phyloP scores from a whole-genome alignment of 2,113 vertebrate species.

The Psittacula cyanocephala region DNA sequence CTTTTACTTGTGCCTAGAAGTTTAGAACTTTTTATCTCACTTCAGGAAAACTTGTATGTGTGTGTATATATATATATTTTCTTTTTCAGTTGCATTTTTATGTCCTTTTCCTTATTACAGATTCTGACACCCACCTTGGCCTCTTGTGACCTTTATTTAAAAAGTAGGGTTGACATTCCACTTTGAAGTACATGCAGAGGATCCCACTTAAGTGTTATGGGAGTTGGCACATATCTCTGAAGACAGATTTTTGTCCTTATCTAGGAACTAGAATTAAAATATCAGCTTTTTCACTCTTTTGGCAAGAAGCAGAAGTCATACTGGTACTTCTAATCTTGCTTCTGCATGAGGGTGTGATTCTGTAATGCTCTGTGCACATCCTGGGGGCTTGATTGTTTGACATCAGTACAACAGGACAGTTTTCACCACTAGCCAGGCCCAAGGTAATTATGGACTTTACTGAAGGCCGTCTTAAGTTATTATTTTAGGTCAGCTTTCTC shows the following conservation, averaged over 20 bases:
- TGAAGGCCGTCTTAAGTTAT: background rate
- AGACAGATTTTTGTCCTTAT: constrained; percentile 13
- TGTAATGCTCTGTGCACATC: background rate
- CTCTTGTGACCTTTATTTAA: background rate
- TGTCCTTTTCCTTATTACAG: background rate
- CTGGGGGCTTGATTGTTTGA: background rate
- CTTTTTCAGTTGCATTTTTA: background rate
- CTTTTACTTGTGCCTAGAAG: constrained; percentile 30
- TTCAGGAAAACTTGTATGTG: background rate
- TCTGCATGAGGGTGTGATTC: background rate
- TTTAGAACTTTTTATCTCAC: background rate
- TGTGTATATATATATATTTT: background rate
- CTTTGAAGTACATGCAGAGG: background rate
- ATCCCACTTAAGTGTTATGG: background rate
- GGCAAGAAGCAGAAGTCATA: background rate
- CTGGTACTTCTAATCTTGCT: background rate
- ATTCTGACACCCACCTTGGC: background rate
- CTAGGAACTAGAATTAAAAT: background rate
- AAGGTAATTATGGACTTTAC: background rate
- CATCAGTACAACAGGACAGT: background rate
- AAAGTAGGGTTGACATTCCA: background rate
- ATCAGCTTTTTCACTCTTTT: background rate
- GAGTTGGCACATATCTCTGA: background rate
- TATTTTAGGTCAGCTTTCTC: background rate
- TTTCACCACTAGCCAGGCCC: background rate